phyloP scores from a whole-genome alignment of 2,797 vertebrate genomes.

The Chaunax sp. region DNA sequence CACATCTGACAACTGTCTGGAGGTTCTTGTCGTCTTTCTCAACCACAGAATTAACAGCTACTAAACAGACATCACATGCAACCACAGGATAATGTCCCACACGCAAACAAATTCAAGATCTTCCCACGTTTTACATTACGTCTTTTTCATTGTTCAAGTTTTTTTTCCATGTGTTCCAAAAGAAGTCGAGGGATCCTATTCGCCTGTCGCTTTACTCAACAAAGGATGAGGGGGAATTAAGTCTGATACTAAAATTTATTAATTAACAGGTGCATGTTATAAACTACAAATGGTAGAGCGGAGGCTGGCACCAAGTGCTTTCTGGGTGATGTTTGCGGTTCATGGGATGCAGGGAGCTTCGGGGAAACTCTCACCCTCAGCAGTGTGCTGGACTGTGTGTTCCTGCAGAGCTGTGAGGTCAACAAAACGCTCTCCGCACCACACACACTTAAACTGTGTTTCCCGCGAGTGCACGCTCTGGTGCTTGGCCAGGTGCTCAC shows the following conservation, averaged over 20 bases:
- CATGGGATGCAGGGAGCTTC: constrained; percentile 91
- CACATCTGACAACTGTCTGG: constrained; percentile 48
- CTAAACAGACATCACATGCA: constrained; percentile 77
- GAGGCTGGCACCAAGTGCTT: constrained; percentile 48
- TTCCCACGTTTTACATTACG: constrained; percentile 41
- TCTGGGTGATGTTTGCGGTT: constrained; percentile 32
- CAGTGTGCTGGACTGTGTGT: constrained; percentile 95
- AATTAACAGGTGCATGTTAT: constrained; percentile 39
- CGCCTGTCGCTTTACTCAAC: constrained; percentile 33
- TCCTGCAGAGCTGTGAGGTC: constrained; percentile 94
- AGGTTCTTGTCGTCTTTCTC: constrained; percentile 51
- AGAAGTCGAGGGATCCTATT: constrained; percentile 22
- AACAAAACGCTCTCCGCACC: constrained; percentile 96
- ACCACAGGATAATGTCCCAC: constrained; percentile 66
- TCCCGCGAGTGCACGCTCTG: constrained; percentile 95
- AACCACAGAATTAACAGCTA: constrained; percentile 55
- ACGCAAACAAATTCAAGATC: constrained; percentile 46
- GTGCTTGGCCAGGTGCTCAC: constrained; percentile 97
- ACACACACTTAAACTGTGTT: constrained; percentile 97
- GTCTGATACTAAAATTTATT: constrained; percentile 40
- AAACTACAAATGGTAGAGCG: constrained; percentile 49
- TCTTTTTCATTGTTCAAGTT: constrained; percentile 35
- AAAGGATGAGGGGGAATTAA: constrained; percentile 34
- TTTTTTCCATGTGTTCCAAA: constrained; percentile 26
- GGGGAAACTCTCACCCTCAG: constrained; percentile 92